phyloP scores from a whole-genome alignment of 2,888 invertebrate genomes.

The Euproctis similis region DNA sequence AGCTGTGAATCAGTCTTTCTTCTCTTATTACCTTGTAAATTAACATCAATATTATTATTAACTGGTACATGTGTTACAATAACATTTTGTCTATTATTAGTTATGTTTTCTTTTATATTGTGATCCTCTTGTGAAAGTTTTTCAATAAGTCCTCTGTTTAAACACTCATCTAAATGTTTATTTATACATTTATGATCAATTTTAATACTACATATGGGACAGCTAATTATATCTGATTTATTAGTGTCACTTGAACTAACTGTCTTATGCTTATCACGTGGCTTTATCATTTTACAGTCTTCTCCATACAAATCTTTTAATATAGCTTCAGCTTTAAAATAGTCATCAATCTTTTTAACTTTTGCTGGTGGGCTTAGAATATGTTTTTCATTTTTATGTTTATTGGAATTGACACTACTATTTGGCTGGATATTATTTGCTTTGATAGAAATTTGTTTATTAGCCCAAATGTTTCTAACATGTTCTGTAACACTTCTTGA shows the following conservation, averaged over 20 bases:
- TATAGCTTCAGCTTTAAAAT: constrained; percentile 41
- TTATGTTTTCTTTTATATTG: not conserved
- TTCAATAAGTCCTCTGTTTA: constrained; percentile 53
- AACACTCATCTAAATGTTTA: constrained; percentile 61
- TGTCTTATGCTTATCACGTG: constrained; percentile 31
- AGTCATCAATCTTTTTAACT: constrained; percentile 58
- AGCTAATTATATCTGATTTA: constrained; percentile 41
- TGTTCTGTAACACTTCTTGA: constrained; percentile 25
- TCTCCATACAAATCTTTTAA: constrained; percentile 61
- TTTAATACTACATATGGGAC: constrained; percentile 65
- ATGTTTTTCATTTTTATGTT: constrained; percentile 31
- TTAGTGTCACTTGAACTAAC: constrained; percentile 27
- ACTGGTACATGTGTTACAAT: too few species aligned
- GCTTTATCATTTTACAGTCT: constrained; percentile 41
- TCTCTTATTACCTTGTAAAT: not conserved
- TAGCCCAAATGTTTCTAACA: constrained; percentile 38
- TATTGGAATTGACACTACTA: constrained; percentile 21
- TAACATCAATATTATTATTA: not conserved
- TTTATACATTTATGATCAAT: constrained; percentile 50
- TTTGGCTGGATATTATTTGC: not conserved
- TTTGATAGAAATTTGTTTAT: constrained; percentile 19
- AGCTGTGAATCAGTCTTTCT: too few species aligned
- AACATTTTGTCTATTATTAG: constrained; percentile 1
- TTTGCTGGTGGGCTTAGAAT: constrained; percentile 42
- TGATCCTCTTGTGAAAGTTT: constrained; percentile 26